These are phyloP conservation scores for Mormyrus iriodes DNA, from an alignment of 2,113 vertebrate species.

Conservation along the genomic window DNA sequence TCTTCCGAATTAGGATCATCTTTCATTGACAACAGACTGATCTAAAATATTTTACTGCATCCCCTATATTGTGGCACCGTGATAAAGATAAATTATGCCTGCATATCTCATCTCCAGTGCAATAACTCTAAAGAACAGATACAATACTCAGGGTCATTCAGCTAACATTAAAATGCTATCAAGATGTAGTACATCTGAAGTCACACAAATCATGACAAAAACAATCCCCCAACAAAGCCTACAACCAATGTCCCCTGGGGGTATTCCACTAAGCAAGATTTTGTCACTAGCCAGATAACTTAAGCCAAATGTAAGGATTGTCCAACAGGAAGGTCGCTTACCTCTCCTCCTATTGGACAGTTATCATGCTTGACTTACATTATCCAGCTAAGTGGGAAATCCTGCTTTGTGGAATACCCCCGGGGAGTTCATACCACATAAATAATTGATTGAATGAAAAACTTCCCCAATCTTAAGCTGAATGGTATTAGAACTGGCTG, in stretches of 20 bases:
- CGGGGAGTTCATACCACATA: background rate
- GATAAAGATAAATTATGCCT: background rate
- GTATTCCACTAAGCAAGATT: background rate
- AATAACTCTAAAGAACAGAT: slow-evolving; percentile 7
- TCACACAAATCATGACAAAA: background rate
- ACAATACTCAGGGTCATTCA: background rate
- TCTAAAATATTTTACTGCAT: background rate
- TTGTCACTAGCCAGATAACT: background rate
- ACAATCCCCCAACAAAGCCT: background rate
- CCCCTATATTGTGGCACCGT: background rate
- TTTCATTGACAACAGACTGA: background rate
- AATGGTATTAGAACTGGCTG: too few relatives aligned
- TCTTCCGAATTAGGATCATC: background rate
- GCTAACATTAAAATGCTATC: slow-evolving; percentile 17
- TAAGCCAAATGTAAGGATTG: background rate
- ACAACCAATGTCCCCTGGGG: background rate
- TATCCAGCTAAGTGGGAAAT: background rate
- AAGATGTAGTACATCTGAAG: background rate
- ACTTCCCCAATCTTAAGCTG: background rate
- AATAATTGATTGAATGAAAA: background rate
- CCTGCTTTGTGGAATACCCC: background rate
- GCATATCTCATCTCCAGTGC: background rate
- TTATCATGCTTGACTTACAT: background rate
- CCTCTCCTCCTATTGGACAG: background rate
- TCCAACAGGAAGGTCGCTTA: background rate